These are phyloP conservation scores for Helicoverpa zea DNA, from an alignment of 1,140 invertebrate genomes.

Conservation along the genomic window DNA sequence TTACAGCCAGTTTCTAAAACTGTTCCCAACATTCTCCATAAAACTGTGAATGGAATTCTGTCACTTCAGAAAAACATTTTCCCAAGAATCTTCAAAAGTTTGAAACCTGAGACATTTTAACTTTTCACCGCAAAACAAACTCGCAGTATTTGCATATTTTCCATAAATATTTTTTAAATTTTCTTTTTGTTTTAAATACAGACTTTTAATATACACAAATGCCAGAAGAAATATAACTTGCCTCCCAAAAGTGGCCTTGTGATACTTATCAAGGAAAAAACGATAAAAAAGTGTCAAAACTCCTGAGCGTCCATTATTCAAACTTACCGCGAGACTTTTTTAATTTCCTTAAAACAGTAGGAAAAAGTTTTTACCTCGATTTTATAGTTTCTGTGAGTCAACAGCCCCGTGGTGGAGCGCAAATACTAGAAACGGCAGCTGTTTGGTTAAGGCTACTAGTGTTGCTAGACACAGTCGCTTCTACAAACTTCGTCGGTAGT, in stretches of 20 bases:
- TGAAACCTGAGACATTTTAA: no score
- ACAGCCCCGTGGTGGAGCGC: background rate
- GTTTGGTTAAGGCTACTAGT: background rate
- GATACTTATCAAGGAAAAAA: slow-evolving; percentile 8
- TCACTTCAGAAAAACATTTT: no score
- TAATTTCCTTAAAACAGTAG: background rate
- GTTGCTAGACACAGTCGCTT: background rate
- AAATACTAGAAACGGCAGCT: background rate
- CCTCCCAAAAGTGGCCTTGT: background rate
- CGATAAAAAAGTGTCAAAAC: slow-evolving; percentile 6
- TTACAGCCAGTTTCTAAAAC: no score
- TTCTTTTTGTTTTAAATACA: background rate
- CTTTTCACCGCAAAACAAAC: no score
- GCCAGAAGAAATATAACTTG: background rate
- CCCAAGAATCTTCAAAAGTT: no score
- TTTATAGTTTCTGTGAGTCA: background rate
- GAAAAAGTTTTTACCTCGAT: background rate
- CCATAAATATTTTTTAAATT: background rate
- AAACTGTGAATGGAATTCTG: no score
- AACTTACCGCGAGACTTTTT: slow-evolving; percentile 2
- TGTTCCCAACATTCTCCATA: no score
- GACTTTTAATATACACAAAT: background rate
- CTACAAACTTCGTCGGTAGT: background rate
- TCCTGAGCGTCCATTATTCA: background rate
- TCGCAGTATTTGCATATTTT: no score